Base-by-base conservation (phyloP, 2,797 vertebrate species). In the Gymnocypris eckloni region DNA sequence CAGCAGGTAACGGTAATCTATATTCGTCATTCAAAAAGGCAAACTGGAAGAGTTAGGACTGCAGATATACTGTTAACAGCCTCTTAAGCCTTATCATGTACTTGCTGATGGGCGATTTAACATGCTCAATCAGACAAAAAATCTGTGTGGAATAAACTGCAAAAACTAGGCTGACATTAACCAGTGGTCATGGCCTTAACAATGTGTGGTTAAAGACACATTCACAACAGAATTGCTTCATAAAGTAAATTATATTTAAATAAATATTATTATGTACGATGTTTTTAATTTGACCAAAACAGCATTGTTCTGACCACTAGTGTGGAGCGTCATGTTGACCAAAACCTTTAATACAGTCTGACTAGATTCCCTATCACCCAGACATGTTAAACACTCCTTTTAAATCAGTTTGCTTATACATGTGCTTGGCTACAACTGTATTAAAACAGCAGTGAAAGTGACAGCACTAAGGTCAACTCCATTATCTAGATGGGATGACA, bases 391-490 rank as follows among this genome's bases (percentile, higher is more conserved):
- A 80, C 59, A 22, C 37, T 67, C 41, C 0, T 25, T 61, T 43
- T 43, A 66, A 48, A 79, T 33, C 41, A 79, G 15, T 66, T 66
- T 28, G 41, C 43, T 48, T 66, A 64, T 66, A 33, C 48, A 33
- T 48, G 41, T 13, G 41, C 41, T 48, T 18, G 10, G 54, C 22
- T 18, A 79, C 76, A 43, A 25, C 56, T 45, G 22, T 64, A 28
- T 41, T 50, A 66, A 80, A 67, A 80, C 25, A 67, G 25, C 25
- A 48, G 15, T 48, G 59, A 80, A 66, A 80, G 25, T 67, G 25
- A 80, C 43, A 67, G 52, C 33, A n/a, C 52, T 79, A 79, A 67
- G 43, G 61, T 80, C 78, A 80, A 50, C 78, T 50, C 43, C 25
- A 67, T 66, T 67, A 50, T 80, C 25, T 67, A 37, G 61, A 66